Base-by-base conservation (phyloP, 2,888 invertebrate species). In the Nymphalis urticae region DNA sequence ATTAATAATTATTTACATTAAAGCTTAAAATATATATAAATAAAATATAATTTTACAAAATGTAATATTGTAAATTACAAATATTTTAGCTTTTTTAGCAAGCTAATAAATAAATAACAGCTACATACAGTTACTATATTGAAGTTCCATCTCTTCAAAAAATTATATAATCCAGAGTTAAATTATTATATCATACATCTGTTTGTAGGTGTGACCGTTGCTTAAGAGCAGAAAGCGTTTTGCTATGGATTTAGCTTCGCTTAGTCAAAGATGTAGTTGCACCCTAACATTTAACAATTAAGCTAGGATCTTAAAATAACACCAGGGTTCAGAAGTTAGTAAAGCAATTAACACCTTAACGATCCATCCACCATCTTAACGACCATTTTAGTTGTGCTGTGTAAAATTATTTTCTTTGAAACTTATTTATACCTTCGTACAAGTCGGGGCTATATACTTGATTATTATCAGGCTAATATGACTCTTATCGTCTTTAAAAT, bases 361-460 rank as follows among this genome's bases (percentile, higher is more conserved):
- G 71, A 54, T 36, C 64, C 71, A 66, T 70, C 72, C 68, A 65
- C 56, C 62, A 68, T 69, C 65, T 71, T 73, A 71, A 73, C 67
- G 69, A 71, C 50, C 64, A 24, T 61, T 64, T 71, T 69, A 70
- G 53, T 63, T 70, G 64, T 42, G 64, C 65, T 70, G 62, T 62
- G 64, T 64, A 50, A 69, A 66, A 70, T 65, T 63, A 27, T 61
- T 61, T 62, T 66, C 66, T 62, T 62, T 48, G 54, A 62, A 66
- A 54, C 32, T 42, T 47, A 36, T 60, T 53, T 21, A 36, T 42
- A n/a, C 8, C 10, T 42, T 10, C 19, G 13, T 19, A 42, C n/a
- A 36, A 42, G 42, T 13, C 58, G 1, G 54, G 13, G 10, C 42
- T 19, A 42, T 13, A 21, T 42, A 24, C 17, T 36, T 19, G 9